Base-by-base conservation (phyloP, 2,797 vertebrate genomes). In the Stomatorhinus walkeri region DNA sequence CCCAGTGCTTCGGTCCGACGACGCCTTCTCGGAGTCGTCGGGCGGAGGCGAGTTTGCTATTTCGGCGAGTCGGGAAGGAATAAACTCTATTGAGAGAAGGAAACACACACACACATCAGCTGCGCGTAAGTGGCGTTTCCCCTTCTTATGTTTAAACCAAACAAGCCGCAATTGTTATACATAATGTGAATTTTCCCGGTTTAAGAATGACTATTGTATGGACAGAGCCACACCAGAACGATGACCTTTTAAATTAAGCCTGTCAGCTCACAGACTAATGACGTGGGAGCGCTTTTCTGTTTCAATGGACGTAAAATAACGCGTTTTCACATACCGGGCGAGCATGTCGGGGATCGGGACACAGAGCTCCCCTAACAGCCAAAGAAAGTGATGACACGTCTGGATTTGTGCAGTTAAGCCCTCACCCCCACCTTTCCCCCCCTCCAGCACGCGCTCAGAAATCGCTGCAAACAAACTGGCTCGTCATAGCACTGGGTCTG, bases 391-490 rank as follows among this genome's bases (percentile, higher is more conserved):
- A 91, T 64, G 92, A 56, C 64, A 91, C 91, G 90, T 91, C 90
- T 88, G 94, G 93, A 91, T 89, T 91, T 79, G 90, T 91, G 91
- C 92, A 91, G 90, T 90, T 90, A 90, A 86, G 87, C 88, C 46
- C 64, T 88, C 87, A 91, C 91, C 91, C 92, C 92, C 51, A 46
- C 32, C 76, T 48, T 59, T 36, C 22, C 89, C 61, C 24, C 32
- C 46, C 83, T 2, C 43, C 8, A 88, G 90, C 83, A 83, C 93
- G 93, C 93, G 94, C 92, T 93, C 94, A 92, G 92, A 92, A 91
- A 93, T 90, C 93, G 90, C 91, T 89, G 94, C 93, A 93, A 95
- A 92, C 93, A 93, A 91, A 94, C 94, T 93, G 94, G 94, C 94
- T 93, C 93, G 93, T 88, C 93, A 90, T 90, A 90, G 92, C 89